Base-by-base conservation (phyloP, 2,797 vertebrate genomes). In the Phalloptychus januarius region DNA sequence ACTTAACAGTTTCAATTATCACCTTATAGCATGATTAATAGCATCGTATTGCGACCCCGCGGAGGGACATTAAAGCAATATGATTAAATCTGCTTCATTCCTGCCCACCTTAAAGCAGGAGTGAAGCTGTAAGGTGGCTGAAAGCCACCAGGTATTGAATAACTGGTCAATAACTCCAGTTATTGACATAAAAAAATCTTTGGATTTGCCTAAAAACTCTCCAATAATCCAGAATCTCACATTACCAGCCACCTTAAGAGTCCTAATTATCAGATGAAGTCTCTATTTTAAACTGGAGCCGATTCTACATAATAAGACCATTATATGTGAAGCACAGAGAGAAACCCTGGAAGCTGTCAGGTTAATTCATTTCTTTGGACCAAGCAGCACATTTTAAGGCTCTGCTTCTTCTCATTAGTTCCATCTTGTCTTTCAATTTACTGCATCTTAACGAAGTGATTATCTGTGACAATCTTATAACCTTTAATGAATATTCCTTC, bases 21-120 rank as follows among this genome's bases (percentile, higher is more conserved):
- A 11, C 31, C 42, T 1, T 70, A 28, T 42, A 23, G 36, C 12
- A 23, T 91, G 92, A 93, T 93, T 86, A 87, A 94, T 82, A 83
- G 73, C 58, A 78, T 76, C 61, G 79, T 81, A 77, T 76, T 76
- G 42, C 54, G 45, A 69, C 31, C 25, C 52, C 54, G 44, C 38
- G 13, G 38, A 74, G 76, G 75, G 63, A 72, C 38, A 78, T 79
- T 75, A 81, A 81, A 69, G 78, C 56, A 77, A 63, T 61, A 77
- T 87, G 83, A 88, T 88, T 85, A 78, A 80, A 87, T 76, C 76
- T 79, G 67, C 52, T 72, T 56, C 63, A 76, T 33, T 15, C 52
- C 20, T n/a, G 72, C 52, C 20, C 4, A 74, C 56, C 73, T 54
- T 31, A 52, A 80, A 80, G 36, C 45, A 33, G n/a, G n/a, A n/a